phyloP scores from a whole-genome alignment of 2,888 invertebrate genomes.

The Epistrophe eligans region DNA sequence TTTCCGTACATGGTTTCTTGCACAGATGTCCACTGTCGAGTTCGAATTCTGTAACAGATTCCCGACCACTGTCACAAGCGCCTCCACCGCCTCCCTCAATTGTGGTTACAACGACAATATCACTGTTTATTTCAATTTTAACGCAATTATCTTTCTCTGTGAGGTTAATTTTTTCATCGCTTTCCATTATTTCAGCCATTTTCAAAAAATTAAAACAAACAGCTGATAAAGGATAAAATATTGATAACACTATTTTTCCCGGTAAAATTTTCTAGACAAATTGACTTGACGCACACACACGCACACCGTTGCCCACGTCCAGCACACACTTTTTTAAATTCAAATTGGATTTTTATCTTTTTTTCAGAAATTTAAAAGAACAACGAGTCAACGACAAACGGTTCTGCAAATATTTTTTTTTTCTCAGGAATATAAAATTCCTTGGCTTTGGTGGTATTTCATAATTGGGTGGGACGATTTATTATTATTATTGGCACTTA shows the following conservation, averaged over 20 bases:
- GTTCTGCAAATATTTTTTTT: conserved; percentile 24
- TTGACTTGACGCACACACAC: conserved; percentile 10
- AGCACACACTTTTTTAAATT: conserved; percentile 32
- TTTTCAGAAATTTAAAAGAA: background rate
- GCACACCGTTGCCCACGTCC: conserved; percentile 10
- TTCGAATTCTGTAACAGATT: conserved; percentile 80
- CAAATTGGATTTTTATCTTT: conserved; percentile 44
- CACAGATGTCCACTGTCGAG: conserved; percentile 64
- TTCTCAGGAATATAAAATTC: conserved; percentile 36
- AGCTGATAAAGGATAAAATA: conserved; percentile 17
- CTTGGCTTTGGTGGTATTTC: conserved; percentile 21
- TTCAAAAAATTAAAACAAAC: conserved; percentile 17
- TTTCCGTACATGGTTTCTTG: conserved; percentile 73
- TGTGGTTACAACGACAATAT: conserved; percentile 50
- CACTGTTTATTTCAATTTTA: conserved; percentile 65
- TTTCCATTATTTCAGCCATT: conserved; percentile 60
- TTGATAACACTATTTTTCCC: conserved; percentile 52
- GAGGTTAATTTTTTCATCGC: conserved; percentile 38
- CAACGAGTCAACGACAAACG: conserved; percentile 23
- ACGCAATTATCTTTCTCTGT: conserved; percentile 29
- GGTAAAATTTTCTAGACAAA: conserved; percentile 23
- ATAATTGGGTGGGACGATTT: conserved; percentile 38
- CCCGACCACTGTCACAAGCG: conserved; percentile 80
- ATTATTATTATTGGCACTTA: conserved; percentile 45
- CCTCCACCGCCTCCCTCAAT: conserved; percentile 40